Percentiles rank a stretch among this genome's conserved stretches.
These are phyloP conservation scores for Hippocampus barbouri DNA, from an alignment of 2,113 vertebrate genomes.

Conservation along the genomic window DNA sequence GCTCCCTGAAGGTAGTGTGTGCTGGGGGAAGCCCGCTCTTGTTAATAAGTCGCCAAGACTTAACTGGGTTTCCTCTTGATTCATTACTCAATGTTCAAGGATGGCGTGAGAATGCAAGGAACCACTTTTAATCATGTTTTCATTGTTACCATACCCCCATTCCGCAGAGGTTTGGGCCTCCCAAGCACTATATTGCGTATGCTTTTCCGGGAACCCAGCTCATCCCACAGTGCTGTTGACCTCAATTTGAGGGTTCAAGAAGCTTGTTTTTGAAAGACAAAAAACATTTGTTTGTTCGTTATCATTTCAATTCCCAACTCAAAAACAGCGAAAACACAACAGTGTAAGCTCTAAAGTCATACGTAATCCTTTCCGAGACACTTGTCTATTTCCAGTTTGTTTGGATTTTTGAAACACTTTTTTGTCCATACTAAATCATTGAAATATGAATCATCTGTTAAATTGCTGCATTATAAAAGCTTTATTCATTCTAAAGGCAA, in stretches of 20 bases:
- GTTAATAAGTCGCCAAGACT: constrained; percentile 21
- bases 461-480: background rate
- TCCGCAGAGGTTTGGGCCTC: constrained; percentile 35
- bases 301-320: background rate
- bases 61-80: constrained; percentile 17
- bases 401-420: no score
- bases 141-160: constrained; percentile 36
- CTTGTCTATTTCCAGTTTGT: no score
- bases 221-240: constrained; percentile 25
- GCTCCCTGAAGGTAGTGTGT: background rate
- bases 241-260: constrained; percentile 35
- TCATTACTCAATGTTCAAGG: constrained; percentile 30
- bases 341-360: no score
- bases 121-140: constrained; percentile 54
- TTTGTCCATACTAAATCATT: no score
- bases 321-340: no score
- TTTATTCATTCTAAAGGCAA: background rate
- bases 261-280: background rate
- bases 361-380: no score
- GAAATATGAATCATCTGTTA: no score
- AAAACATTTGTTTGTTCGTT: background rate
- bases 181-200: constrained; percentile 15
- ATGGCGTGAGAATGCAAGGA: constrained; percentile 48
- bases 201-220: background rate
- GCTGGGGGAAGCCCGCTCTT: constrained; percentile 1